These are phyloP conservation scores for Graphium colonna DNA, from an alignment of 2,888 invertebrate species.

Conservation along the genomic window DNA sequence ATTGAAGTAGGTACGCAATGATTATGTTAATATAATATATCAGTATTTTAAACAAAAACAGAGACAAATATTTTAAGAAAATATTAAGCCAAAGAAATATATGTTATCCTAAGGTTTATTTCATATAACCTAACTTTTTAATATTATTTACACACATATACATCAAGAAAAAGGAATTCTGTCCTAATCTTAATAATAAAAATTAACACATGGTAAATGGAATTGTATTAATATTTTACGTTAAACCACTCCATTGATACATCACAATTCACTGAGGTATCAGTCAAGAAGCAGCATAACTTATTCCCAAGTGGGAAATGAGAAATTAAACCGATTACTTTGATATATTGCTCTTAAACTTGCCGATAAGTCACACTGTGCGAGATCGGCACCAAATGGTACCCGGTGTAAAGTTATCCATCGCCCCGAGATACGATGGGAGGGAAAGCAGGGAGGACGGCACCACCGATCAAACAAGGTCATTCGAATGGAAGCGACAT, in stretches of 20 bases:
- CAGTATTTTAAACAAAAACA: too few species aligned
- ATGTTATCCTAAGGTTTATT: too few species aligned
- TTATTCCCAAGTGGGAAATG: slow-evolving; percentile 68
- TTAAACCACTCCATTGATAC: slow-evolving; percentile 8
- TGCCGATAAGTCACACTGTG: slow-evolving; percentile 73
- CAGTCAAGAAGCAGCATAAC: slow-evolving; percentile 64
- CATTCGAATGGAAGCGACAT: slow-evolving; percentile 33
- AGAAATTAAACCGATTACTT: slow-evolving; percentile 79
- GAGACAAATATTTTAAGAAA: too few species aligned
- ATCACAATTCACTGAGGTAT: slow-evolving; percentile 54
- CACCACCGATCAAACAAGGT: slow-evolving; percentile 44
- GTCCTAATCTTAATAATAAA: too few species aligned
- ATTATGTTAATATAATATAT: too few species aligned
- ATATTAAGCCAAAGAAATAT: too few species aligned
- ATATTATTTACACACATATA: too few species aligned
- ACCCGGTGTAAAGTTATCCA: slow-evolving; percentile 72
- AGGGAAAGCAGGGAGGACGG: slow-evolving; percentile 24
- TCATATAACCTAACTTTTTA: too few species aligned
- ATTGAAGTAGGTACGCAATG: too few species aligned
- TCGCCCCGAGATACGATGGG: slow-evolving; percentile 49
- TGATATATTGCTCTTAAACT: slow-evolving; percentile 76
- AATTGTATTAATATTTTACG: background rate
- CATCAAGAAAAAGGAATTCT: too few species aligned
- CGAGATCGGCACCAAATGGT: slow-evolving; percentile 73
- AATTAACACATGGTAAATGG: too few species aligned